phyloP scores from a whole-genome alignment of 2,888 invertebrate genomes.

The Euclidia mi region DNA sequence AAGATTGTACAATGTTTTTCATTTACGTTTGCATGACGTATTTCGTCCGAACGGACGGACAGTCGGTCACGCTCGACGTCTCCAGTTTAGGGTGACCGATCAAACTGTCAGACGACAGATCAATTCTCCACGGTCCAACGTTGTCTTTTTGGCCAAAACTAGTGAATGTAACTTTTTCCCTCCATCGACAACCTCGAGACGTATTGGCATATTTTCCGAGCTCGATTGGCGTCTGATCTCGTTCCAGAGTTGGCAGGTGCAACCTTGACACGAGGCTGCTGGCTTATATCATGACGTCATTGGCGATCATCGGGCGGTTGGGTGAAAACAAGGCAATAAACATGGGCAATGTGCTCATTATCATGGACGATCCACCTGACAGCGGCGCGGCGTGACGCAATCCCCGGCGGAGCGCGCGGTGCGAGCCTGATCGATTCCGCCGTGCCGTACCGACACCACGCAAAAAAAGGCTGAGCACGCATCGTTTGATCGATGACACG shows the following conservation, averaged over 20 bases:
- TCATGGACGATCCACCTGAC: constrained; percentile 49
- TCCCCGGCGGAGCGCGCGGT: constrained; percentile 57
- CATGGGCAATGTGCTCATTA: constrained; percentile 47
- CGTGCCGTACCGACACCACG: constrained; percentile 45
- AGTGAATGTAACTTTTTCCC: constrained; percentile 17
- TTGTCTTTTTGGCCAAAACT: constrained; percentile 15
- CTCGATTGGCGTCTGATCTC: constrained; percentile 6
- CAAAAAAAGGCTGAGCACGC: constrained; percentile 38
- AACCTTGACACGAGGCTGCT: constrained; percentile 26
- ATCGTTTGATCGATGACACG: constrained; percentile 34
- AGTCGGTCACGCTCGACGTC: constrained; percentile 44
- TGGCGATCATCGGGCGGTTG: constrained; percentile 2
- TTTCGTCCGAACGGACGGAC: constrained; percentile 14
- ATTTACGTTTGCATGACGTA: constrained; percentile 27
- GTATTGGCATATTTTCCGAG: constrained; percentile 10
- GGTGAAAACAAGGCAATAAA: constrained; percentile 43
- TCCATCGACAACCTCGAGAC: constrained; percentile 23
- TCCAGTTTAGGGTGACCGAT: constrained; percentile 49
- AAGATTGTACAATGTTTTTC: constrained; percentile 15
- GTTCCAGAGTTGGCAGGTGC: constrained; percentile 10
- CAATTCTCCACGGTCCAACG: constrained; percentile 35
- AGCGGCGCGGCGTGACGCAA: constrained; percentile 59
- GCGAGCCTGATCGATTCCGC: constrained; percentile 62
- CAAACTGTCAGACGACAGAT: constrained; percentile 44
- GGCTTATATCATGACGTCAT: constrained; percentile 14